Evolutionary conservation across 2,888 invertebrate genomes (phyloP).

Genomic region (Tachina lurida): DNA sequence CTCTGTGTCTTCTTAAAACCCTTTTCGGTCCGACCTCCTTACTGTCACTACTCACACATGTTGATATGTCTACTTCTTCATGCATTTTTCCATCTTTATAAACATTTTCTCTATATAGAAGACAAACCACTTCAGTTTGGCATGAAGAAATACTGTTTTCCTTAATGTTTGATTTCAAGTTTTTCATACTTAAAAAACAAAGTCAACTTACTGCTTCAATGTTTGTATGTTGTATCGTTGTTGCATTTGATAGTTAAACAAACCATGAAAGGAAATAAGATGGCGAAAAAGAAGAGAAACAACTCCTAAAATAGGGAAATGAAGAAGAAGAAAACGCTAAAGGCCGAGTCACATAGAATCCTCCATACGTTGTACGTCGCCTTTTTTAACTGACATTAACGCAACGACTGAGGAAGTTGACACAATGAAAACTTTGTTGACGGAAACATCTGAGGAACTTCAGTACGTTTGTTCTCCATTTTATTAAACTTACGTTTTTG

Average conservation of each 20-base stretch:
- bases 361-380: no score
- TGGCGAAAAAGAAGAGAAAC: constrained; percentile 1
- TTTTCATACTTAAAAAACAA: constrained; percentile 31
- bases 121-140: constrained; percentile 55
- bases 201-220: constrained; percentile 22
- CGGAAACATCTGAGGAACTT: no score
- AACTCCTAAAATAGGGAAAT: constrained; percentile 19
- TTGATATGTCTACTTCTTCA: background rate
- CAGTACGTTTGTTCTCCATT: no score
- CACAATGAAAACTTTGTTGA: no score
- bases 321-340: background rate
- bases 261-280: constrained; percentile 53
- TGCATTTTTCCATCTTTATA: constrained; percentile 14
- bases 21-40: background rate
- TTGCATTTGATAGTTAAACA: constrained; percentile 62
- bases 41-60: background rate
- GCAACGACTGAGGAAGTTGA: no score
- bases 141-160: constrained; percentile 47
- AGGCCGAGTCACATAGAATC: no score
- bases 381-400: no score
- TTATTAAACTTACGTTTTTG: no score
- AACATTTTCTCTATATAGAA: constrained; percentile 3
- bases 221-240: constrained; percentile 19
- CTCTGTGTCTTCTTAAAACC: background rate
- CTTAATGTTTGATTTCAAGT: constrained; percentile 39